Percentiles rank a stretch among this genome's conserved stretches.
These are phyloP conservation scores for chimpanzee (Pan troglodytes) DNA, from an alignment of 2,113 vertebrate genomes.

Conservation along the genomic window DNA sequence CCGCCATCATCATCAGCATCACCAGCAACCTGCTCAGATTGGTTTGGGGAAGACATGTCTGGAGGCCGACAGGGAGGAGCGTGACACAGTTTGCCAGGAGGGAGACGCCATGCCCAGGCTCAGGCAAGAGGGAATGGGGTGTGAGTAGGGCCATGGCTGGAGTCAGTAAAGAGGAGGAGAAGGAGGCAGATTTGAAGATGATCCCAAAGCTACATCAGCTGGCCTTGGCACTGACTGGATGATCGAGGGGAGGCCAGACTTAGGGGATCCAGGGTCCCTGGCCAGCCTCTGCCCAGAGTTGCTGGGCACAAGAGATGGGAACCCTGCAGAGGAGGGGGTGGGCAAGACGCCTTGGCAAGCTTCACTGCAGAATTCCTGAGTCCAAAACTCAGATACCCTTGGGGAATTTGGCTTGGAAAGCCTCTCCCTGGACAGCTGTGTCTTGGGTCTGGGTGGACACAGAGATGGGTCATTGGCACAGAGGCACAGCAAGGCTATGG, in stretches of 20 bases:
- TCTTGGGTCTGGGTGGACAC: not conserved
- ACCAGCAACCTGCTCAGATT: not conserved
- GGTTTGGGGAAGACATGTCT: too few relatives aligned
- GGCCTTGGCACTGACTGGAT: too few relatives aligned
- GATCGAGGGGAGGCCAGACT: accelerated
- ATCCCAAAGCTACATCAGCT: not conserved
- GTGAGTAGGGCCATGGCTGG: not conserved
- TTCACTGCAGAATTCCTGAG: not conserved
- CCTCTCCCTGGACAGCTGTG: not conserved
- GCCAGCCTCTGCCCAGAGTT: not conserved
- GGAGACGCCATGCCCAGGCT: not conserved
- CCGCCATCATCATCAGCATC: not conserved
- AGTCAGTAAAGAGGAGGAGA: not conserved
- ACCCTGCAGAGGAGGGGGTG: not conserved
- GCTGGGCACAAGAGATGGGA: not conserved
- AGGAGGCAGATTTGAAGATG: not conserved
- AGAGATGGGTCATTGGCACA: not conserved
- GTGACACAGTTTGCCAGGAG: not conserved
- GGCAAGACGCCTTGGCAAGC: not conserved
- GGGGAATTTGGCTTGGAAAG: accelerated
- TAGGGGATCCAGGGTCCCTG: not conserved
- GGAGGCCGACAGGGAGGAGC: not conserved
- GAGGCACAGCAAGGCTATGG: not conserved
- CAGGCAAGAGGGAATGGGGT: too few relatives aligned
- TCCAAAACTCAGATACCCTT: not conserved